Evolutionary conservation across 2,113 vertebrate genomes (phyloP), one percentile per base, ranked within the genome.

Genomic region (Eupsittula cactorum): DNA sequence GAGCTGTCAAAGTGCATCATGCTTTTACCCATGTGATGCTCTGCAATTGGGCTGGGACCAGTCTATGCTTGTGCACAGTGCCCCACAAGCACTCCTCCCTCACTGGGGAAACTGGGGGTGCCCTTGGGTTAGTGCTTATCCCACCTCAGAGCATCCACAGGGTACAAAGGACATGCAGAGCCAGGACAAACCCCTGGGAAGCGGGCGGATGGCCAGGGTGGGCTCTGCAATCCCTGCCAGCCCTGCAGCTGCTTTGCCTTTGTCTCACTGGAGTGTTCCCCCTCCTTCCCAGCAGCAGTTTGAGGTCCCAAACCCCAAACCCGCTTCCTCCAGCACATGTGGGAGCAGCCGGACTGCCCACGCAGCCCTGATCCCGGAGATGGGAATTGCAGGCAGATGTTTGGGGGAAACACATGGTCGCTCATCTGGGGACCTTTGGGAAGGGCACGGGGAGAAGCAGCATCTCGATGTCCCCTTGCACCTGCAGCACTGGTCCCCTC

Each of bases 371-470:
- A 41, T 35, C 33, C 20, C 4, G 4, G 25, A 42, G 35, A 14
- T 4, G 55, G 63, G 73, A 42, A 81, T 57, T 31, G 75, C 69
- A 24, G 49, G 76, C 96, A 95, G 93, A 96, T 94, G 96, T 70
- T 18, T 0, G 82, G 49, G 82, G 67, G 37, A 57, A 50, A 37
- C 57, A 67, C 11, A 10, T 0, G 13, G 31, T 3, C 0, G 2
- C 46, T 49, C 57, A 9, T 35, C 46, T 23, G 65, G 31, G 46
- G 62, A 42, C 50, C 70, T 71, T 9, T 12, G 79, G 67, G 70
- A 41, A 59, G n/a, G 31, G 46, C 64, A 31, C 0, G 1, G 41
- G 19, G 11, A 0, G 3, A 70, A 78, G 42, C 17, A 15, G 79
- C 57, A 71, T 7, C 75, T 47, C 3, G 0, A 0, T 19, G 3